A percentile compares a stretch with the other conserved stretches of the same genome.
Conservation (phyloP, 1,140 invertebrate genomes). For the Drosophila seguyi region DNA sequence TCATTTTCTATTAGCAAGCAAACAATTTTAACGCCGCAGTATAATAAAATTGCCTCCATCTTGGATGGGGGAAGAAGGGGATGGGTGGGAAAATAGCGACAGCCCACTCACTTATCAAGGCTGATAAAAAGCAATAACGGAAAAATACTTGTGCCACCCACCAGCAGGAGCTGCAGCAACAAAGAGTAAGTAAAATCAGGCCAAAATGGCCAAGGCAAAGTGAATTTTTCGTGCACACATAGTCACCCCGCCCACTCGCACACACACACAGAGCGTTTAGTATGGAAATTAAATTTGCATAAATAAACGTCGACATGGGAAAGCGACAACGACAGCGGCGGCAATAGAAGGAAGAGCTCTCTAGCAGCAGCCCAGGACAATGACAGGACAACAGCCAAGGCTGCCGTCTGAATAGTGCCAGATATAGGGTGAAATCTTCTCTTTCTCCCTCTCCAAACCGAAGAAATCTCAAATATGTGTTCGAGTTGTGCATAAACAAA, state of each 20-base stretch:
- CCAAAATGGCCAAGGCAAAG: constrained; percentile 72
- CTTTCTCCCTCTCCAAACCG: constrained; percentile 28
- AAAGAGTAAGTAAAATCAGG: constrained; percentile 75
- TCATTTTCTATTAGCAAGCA: constrained; percentile 80
- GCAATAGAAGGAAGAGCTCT: constrained; percentile 29
- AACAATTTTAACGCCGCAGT: constrained; percentile 77
- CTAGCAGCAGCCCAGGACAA: constrained; percentile 55
- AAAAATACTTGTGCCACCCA: constrained; percentile 70
- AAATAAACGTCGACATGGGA: constrained; percentile 82
- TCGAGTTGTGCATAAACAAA: constrained; percentile 63
- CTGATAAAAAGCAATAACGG: constrained; percentile 81
- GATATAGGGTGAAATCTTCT: constrained; percentile 21
- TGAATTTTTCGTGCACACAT: constrained; percentile 65
- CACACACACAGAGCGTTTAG: constrained; percentile 67
- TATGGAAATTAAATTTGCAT: constrained; percentile 84
- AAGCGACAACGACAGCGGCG: constrained; percentile 67
- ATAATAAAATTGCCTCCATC: constrained; percentile 71
- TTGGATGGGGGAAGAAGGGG: too few relatives aligned
- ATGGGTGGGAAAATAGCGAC: constrained; percentile 30
- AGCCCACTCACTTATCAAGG: constrained; percentile 66
- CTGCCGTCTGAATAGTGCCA: constrained; percentile 31
- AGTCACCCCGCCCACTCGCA: constrained; percentile 24
- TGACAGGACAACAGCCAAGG: constrained; percentile 51
- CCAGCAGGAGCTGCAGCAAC: constrained; percentile 49
- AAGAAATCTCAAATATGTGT: constrained; percentile 76